Conservation (phyloP, 2,113 vertebrate species). For the Globicephala melas region DNA sequence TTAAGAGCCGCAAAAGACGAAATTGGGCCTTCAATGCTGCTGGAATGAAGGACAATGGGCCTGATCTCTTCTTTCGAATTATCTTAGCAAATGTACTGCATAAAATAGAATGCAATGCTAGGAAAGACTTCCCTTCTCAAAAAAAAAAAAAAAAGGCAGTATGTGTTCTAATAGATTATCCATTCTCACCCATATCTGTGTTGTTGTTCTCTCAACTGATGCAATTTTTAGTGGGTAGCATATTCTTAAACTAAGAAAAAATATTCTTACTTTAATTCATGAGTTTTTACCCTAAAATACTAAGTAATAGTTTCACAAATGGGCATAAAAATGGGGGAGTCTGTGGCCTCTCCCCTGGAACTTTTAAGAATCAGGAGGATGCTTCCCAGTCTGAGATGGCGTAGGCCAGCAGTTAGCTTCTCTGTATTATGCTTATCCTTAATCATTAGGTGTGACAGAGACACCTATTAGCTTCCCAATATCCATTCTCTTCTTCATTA, state of each 20-base stretch:
- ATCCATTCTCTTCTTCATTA: neutral
- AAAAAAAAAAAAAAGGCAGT: slow-evolving; percentile 14
- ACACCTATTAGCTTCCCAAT: neutral
- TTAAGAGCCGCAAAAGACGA: slow-evolving; percentile 72
- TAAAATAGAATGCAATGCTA: slow-evolving; percentile 65
- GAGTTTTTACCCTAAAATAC: slow-evolving; percentile 12
- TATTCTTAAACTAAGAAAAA: slow-evolving; percentile 52
- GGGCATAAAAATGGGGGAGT: neutral
- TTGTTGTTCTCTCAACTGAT: slow-evolving; percentile 56
- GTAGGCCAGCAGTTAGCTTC: neutral
- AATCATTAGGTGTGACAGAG: neutral
- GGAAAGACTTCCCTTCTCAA: neutral
- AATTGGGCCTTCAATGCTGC: slow-evolving; percentile 72
- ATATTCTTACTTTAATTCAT: slow-evolving; percentile 52
- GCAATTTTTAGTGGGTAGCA: slow-evolving; percentile 29
- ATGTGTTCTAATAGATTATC: slow-evolving; percentile 65
- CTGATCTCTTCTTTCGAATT: slow-evolving; percentile 70
- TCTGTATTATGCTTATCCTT: neutral
- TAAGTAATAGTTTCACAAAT: slow-evolving; percentile 45
- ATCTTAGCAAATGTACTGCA: slow-evolving; percentile 72
- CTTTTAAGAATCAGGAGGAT: slow-evolving; percentile 25
- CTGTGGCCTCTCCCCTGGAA: neutral
- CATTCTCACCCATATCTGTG: slow-evolving; percentile 49
- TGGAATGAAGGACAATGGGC: slow-evolving; percentile 74
- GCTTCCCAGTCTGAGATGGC: neutral